Conservation (phyloP, 2,888 invertebrate species). For the Nephrotoma appendiculata region DNA sequence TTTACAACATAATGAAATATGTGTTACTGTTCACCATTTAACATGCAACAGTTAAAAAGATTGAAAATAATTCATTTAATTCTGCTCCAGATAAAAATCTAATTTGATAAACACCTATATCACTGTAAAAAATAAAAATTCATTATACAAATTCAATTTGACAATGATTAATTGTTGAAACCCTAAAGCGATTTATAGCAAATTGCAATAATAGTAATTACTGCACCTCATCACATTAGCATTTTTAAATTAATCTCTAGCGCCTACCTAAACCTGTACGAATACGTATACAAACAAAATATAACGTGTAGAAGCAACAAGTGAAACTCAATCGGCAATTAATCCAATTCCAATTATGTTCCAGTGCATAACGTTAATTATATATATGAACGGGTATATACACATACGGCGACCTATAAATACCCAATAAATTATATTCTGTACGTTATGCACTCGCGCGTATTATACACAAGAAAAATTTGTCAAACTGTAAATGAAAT, state of each 20-base stretch:
- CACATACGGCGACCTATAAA: background rate
- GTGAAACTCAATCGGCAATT: background rate
- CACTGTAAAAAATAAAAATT: background rate
- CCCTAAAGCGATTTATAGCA: background rate
- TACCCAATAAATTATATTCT: background rate
- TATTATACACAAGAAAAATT: background rate
- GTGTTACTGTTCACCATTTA: too few species aligned
- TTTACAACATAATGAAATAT: too few species aligned
- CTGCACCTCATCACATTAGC: background rate
- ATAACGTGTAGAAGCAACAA: background rate
- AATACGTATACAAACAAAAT: background rate
- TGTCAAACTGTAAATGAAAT: background rate
- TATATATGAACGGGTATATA: too few species aligned
- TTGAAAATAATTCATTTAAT: background rate
- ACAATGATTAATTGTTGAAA: background rate
- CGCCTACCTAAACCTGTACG: background rate
- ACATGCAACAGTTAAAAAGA: background rate
- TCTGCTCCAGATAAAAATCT: background rate
- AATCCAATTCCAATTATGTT: background rate
- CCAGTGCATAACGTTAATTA: background rate
- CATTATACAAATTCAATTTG: background rate
- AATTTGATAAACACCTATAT: background rate
- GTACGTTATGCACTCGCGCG: too few species aligned
- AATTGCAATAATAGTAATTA: background rate
- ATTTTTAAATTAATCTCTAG: background rate